These are phyloP conservation scores for Myrmecophaga tridactyla DNA, from an alignment of 2,113 vertebrate species.

Conservation along the genomic window DNA sequence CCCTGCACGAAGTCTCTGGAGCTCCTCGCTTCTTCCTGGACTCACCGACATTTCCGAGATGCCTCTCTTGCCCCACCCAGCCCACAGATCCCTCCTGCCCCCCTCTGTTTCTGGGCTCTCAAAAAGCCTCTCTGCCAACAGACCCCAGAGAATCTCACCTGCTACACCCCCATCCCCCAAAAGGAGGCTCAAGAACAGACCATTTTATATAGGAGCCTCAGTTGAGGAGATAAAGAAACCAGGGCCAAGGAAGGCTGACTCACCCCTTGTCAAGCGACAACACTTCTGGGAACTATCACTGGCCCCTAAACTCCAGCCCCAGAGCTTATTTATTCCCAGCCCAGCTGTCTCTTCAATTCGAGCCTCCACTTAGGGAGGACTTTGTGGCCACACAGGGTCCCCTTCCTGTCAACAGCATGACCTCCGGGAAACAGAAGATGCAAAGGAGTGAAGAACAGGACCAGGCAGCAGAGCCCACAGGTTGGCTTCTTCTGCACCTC, in stretches of 20 bases:
- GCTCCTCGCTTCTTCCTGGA: neutral
- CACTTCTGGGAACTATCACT: neutral
- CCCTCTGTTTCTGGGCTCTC: neutral
- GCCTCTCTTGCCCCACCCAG: neutral
- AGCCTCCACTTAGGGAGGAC: neutral
- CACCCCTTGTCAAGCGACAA: neutral
- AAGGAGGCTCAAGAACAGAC: neutral
- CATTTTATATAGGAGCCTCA: neutral
- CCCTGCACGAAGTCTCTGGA: neutral
- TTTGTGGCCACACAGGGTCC: neutral
- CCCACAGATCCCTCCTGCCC: neutral
- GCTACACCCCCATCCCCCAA: neutral
- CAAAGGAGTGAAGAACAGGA: neutral
- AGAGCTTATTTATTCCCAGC: neutral
- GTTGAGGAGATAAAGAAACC: neutral
- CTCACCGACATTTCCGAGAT: neutral
- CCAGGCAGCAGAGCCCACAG: rapidly evolving
- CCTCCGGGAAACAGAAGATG: neutral
- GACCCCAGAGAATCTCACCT: neutral
- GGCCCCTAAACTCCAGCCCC: neutral
- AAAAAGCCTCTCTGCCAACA: neutral
- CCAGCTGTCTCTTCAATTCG: neutral
- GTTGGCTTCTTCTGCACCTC: neutral
- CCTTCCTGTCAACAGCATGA: neutral
- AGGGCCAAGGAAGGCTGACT: neutral